Evolutionary conservation across 2,113 vertebrate genomes (phyloP), one percentile per base, ranked within the genome.

Genomic region (Neolamprologus cancellatus): DNA sequence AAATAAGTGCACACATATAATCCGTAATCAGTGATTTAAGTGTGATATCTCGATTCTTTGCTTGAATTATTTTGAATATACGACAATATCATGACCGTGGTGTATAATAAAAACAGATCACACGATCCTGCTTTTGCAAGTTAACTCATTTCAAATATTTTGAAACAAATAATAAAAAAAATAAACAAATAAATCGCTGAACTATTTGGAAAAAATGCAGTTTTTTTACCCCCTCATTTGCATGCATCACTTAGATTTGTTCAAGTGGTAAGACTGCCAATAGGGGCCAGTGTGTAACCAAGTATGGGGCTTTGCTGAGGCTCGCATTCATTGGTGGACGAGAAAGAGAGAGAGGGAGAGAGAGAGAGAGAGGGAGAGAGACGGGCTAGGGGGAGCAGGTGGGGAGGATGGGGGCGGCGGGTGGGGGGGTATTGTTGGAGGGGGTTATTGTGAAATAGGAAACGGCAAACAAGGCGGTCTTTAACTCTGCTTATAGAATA

Each of bases 201-300:
- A 20, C 32, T 69, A 92, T 90, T 88, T 93, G 64, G 32, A 66
- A 78, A 86, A 55, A 28, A 88, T 82, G 30, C 12, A 82, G 1
- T 83, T 74, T 84, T 11, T 23, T 25, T 25, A 59, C 36, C 7
- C 12, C 4, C 10, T 83, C 64, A 95, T 94, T 94, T 94, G 89
- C 85, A 94, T 94, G 85, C 84, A 92, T 92, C 39, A 86, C 74
- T 78, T 83, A 57, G 79, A 89, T 89, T 82, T 93, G 90, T 92
- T 90, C 89, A 89, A 94, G 92, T 87, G 84, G 90, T 59, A 78
- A 83, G 79, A 41, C 88, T 84, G 86, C 95, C 96, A 96, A 94
- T 95, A 96, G 96, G 94, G 96, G 96, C 94, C 96, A 97, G 96
- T 97, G 94, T 97, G 95, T 96, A 94, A 95, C 93, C 93, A 91